These are phyloP conservation scores for Tachysurus vachellii DNA, from an alignment of 2,113 vertebrate species.

Conservation along the genomic window DNA sequence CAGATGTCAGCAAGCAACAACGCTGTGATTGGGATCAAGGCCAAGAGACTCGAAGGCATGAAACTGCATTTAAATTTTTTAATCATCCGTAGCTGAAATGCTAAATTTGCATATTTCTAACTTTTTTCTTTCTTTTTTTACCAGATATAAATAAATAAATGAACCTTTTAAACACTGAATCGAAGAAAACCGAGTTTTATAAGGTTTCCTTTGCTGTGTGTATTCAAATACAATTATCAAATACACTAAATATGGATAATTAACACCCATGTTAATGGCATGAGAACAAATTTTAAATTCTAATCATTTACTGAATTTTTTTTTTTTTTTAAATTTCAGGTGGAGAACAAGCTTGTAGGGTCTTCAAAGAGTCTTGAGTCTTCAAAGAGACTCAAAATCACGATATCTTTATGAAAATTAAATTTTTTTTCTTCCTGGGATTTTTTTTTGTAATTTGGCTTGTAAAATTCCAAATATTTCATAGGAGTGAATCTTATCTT, in stretches of 20 bases:
- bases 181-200: not conserved
- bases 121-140: not conserved
- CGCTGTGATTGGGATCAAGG: conserved; percentile 1
- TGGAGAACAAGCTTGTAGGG: not conserved
- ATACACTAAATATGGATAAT: not conserved
- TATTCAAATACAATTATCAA: not conserved
- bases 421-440: not conserved
- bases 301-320: no score
- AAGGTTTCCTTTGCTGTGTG: not conserved
- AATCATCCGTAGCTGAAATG: not conserved
- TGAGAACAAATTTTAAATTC: not conserved
- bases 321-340: not conserved
- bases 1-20: not conserved
- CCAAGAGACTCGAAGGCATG: not conserved
- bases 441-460: not conserved
- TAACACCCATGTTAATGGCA: not conserved
- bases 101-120: not conserved
- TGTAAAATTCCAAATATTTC: not conserved
- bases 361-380: not conserved
- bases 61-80: not conserved
- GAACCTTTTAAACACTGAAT: not conserved
- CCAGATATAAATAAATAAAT: no score
- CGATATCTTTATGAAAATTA: not conserved
- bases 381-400: not conserved
- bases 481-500: not conserved